Evolutionary conservation across 2,888 invertebrate species (phyloP).

Genomic region (Theristus sp.): DNA sequence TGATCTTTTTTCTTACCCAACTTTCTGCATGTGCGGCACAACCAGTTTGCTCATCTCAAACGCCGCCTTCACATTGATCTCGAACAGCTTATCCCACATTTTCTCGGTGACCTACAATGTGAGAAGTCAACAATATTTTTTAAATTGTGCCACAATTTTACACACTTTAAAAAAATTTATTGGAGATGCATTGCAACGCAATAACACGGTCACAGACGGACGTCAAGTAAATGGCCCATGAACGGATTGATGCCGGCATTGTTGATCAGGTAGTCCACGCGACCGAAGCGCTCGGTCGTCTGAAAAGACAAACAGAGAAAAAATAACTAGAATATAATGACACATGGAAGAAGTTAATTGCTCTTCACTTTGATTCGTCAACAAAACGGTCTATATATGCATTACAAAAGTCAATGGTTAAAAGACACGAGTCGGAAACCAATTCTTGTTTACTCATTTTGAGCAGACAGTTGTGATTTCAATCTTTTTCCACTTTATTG

Average conservation of each 20-base stretch:
- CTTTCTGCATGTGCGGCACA: constrained; percentile 54
- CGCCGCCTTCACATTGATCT: constrained; percentile 73
- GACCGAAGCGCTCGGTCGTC: too few species aligned
- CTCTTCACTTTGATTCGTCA: too few species aligned
- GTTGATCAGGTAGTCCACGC: too few species aligned
- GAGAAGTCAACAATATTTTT: neutral
- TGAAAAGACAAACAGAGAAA: too few species aligned
- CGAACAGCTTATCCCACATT: constrained; percentile 81
- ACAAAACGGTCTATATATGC: too few species aligned
- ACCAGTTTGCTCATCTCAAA: constrained; percentile 70
- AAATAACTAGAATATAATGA: too few species aligned
- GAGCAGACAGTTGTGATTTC: too few species aligned
- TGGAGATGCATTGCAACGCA: neutral
- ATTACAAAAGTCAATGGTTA: too few species aligned
- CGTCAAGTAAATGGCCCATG: constrained; percentile 56
- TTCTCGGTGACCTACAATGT: constrained; percentile 53
- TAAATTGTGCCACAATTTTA: neutral
- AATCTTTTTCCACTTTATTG: too few species aligned
- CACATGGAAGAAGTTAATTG: too few species aligned
- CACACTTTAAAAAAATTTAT: neutral
- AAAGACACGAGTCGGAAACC: too few species aligned
- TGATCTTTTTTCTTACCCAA: constrained; percentile 33
- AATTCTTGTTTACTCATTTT: too few species aligned
- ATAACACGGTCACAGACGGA: constrained; percentile 19
- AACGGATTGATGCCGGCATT: constrained; percentile 72